Percentiles rank a stretch among this genome's conserved stretches.
These are phyloP conservation scores for Oasisia sp. DNA, from an alignment of 2,888 invertebrate genomes.

Conservation along the genomic window DNA sequence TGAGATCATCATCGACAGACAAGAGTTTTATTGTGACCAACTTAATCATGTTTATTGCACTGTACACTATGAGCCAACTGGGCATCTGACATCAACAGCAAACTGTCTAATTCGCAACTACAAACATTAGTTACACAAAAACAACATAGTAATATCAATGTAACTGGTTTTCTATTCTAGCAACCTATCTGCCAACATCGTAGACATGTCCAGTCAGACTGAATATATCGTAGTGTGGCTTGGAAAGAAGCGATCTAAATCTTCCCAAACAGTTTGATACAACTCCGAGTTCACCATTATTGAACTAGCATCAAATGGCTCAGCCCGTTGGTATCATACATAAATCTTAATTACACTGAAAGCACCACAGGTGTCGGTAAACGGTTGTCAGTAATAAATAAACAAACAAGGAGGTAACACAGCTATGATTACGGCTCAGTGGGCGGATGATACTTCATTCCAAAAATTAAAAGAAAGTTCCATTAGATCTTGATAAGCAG, in stretches of 20 bases:
- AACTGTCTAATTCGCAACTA: not conserved
- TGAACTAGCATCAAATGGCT: not conserved
- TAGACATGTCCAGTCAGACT: not conserved
- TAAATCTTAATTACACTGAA: not conserved
- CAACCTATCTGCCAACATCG: not conserved
- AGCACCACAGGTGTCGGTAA: too few species aligned
- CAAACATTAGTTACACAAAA: not conserved
- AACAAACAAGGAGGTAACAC: too few species aligned
- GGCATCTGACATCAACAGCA: not conserved
- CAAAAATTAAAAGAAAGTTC: not conserved
- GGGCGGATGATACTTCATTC: not conserved
- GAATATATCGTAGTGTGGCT: not conserved
- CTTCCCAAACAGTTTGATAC: not conserved
- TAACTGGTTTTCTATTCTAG: not conserved
- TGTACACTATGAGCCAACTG: not conserved
- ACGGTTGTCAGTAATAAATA: too few species aligned
- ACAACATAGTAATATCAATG: not conserved
- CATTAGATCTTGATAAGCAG: not conserved
- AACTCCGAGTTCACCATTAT: not conserved
- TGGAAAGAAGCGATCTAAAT: not conserved
- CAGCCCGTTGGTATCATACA: not conserved
- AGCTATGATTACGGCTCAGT: not conserved
- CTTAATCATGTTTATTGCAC: constrained; percentile 3
- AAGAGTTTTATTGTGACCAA: not conserved
- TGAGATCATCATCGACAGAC: too few species aligned